Evolutionary conservation across 2,113 vertebrate genomes (phyloP), one percentile per base, ranked within the genome.

Genomic region (Edolisoma coerulescens): DNA sequence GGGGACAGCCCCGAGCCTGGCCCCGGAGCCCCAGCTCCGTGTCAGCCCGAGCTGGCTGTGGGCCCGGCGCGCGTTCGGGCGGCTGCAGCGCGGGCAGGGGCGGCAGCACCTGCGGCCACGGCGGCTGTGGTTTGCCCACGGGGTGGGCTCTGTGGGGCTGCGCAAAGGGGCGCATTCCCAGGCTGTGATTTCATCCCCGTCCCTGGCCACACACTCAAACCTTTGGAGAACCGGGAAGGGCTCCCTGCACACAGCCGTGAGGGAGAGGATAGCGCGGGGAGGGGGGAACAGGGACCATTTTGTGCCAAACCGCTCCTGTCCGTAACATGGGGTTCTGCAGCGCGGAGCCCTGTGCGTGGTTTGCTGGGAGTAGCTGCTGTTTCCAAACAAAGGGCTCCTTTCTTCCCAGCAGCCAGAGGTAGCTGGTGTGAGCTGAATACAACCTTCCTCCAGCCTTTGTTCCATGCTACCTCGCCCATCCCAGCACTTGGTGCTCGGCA

Each of bases 351-450:
- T 4, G 2, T 2, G 78, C 7, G 0, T 35, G 83, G 5, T 74
- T 86, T 44, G 47, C 50, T 59, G 80, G 68, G 39, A 89, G 73
- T 70, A 77, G 68, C 71, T 73, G 68, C 76, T 81, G 73, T 37
- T 93, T 52, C 91, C 93, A 89, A 81, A 97, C 89, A 93, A 96
- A 96, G 89, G 56, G 69, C 76, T 96, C 76, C 89, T 89, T 92
- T 96, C 86, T 92, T 90, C 87, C 86, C 73, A 63, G 91, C 84
- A 53, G 52, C 41, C 44, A 35, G 96, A 92, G 80, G 90, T 94
- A 50, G 90, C 85, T 92, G 90, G 83, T 92, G 91, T 47, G 83
- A 90, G 86, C 86, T 69, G 94, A 93, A 89, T 28, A 30, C 77
- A 92, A 67, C 92, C 88, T 92, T 73, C 92, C 79, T 69, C 30